A percentile compares a stretch with the other conserved stretches of the same genome.
Evolutionary conservation across 2,797 vertebrate genomes (phyloP).

Genomic region (Gouania willdenowi): DNA sequence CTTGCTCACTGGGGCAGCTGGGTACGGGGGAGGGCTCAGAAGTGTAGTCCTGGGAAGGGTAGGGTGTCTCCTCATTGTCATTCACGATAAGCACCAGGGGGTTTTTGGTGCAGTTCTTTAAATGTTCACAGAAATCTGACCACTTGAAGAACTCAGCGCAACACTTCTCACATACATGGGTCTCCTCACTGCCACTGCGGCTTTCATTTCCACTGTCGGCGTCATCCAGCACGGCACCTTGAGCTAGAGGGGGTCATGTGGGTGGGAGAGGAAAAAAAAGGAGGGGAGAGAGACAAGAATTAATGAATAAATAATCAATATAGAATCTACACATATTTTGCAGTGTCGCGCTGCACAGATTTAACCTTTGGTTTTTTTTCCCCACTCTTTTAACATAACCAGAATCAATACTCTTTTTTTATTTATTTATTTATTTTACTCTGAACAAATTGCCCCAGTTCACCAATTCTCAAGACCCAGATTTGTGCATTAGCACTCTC

Average conservation of each 20-base stretch:
- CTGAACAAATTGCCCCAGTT: constrained; percentile 93
- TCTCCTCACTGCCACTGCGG: constrained; percentile 94
- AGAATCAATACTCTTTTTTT: constrained; percentile 88
- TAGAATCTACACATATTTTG: constrained; percentile 81
- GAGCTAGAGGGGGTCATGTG: constrained; percentile 63
- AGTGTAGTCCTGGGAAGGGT: constrained; percentile 79
- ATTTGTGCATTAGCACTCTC: constrained; percentile 80
- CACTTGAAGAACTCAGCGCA: constrained; percentile 99
- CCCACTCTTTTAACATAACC: constrained; percentile 80
- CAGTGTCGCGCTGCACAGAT: constrained; percentile 75
- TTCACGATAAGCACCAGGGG: constrained; percentile 93
- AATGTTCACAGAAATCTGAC: constrained; percentile 95
- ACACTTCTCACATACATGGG: constrained; percentile 93
- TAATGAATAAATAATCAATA: constrained; percentile 77
- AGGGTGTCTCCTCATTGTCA: constrained; percentile 87
- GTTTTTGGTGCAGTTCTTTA: constrained; percentile 91
- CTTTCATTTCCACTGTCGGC: constrained; percentile 94
- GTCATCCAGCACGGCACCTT: constrained; percentile 88
- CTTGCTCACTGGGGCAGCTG: constrained; percentile 87
- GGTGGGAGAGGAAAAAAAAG: constrained; percentile 20
- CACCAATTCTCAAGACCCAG: constrained; percentile 83
- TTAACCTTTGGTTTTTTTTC: constrained; percentile 73
- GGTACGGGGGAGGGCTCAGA: constrained; percentile 83
- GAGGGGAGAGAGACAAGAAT: constrained; percentile 56
- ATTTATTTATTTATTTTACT: constrained; percentile 72